phyloP scores from a whole-genome alignment of 2,888 invertebrate genomes.

The Galerucella calmariensis region DNA sequence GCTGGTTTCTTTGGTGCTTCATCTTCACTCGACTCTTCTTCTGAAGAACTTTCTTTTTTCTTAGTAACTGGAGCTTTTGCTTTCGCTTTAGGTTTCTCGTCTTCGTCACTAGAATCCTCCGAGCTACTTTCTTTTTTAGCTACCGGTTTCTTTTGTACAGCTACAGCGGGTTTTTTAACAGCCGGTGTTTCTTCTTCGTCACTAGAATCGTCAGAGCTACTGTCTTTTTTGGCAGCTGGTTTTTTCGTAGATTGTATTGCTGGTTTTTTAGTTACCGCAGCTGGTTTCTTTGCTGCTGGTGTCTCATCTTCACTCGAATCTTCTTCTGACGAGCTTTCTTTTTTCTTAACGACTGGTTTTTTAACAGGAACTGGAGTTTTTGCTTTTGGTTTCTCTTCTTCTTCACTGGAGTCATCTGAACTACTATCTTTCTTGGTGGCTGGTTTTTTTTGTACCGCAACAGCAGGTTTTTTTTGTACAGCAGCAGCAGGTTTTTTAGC shows the following conservation, averaged over 20 bases:
- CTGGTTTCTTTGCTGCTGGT: constrained; percentile 58
- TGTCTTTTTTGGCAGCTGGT: constrained; percentile 53
- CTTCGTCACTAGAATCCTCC: constrained; percentile 39
- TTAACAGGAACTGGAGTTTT: constrained; percentile 48
- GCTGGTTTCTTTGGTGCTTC: constrained; percentile 59
- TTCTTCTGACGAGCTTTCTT: constrained; percentile 21
- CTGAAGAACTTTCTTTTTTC: constrained; percentile 22
- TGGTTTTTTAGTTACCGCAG: constrained; percentile 31
- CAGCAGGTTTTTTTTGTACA: background rate
- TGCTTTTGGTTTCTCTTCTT: constrained; percentile 46
- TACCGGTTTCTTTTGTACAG: constrained; percentile 50
- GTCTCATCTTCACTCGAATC: constrained; percentile 19
- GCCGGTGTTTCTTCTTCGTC: constrained; percentile 45
- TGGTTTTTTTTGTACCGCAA: constrained; percentile 50
- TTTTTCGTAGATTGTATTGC: constrained; percentile 36
- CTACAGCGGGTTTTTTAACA: constrained; percentile 44
- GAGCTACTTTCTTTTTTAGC: constrained; percentile 57
- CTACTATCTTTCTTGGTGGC: constrained; percentile 58
- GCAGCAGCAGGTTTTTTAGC: constrained; percentile 45
- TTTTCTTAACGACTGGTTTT: constrained; percentile 28
- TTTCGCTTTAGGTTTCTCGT: constrained; percentile 48
- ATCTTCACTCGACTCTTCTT: constrained; percentile 18
- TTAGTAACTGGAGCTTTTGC: constrained; percentile 42
- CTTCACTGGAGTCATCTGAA: constrained; percentile 33
- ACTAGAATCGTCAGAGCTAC: constrained; percentile 59